Evolutionary conservation across 2,888 invertebrate species (phyloP).

Genomic region (Bellardia pandia): DNA sequence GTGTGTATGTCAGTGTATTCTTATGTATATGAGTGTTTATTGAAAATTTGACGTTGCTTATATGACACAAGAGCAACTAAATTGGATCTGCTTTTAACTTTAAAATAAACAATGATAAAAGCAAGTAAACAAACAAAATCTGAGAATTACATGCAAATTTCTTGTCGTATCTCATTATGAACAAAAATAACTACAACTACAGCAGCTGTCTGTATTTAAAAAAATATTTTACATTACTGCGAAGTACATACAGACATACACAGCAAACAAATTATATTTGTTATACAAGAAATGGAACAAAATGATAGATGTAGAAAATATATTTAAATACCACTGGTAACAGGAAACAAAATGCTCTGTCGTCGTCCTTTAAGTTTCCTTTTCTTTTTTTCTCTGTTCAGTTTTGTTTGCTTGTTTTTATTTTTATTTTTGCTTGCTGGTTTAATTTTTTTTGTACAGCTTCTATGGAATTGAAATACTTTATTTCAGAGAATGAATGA

Average conservation of each 20-base stretch:
- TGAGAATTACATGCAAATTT: conserved; percentile 44
- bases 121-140: conserved; percentile 35
- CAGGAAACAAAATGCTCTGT: conserved; percentile 21
- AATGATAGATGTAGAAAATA: not conserved
- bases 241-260: not conserved
- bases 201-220: conserved; percentile 18
- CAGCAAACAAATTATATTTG: not conserved
- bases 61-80: conserved; percentile 7
- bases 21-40: not conserved
- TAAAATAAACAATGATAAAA: not conserved
- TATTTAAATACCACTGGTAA: conserved; percentile 12
- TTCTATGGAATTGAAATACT: conserved; percentile 5
- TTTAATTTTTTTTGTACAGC: not conserved
- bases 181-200: conserved; percentile 5
- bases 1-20: not conserved
- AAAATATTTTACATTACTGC: not conserved
- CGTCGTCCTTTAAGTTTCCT: not conserved
- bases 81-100: conserved; percentile 14
- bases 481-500: conserved; percentile 31
- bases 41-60: conserved; percentile 12
- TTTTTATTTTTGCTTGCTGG: too few species aligned
- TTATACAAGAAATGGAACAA: not conserved
- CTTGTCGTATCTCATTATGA: conserved; percentile 31
- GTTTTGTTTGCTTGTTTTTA: not conserved
- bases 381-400: not conserved